Base-by-base conservation (phyloP, 2,888 invertebrate genomes). In the Andrena flavipes region DNA sequence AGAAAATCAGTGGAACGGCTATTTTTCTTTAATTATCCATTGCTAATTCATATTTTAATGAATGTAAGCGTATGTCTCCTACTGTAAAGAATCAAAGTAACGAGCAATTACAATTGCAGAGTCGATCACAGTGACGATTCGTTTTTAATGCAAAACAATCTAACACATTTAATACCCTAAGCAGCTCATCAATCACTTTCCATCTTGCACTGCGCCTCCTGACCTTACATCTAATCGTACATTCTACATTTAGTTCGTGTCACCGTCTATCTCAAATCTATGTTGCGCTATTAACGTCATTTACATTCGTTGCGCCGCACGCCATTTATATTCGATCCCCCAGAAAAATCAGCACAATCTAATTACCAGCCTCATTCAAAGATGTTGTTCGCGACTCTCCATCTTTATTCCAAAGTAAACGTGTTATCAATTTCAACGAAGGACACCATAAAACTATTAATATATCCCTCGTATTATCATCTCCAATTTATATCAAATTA, bases 151-250 rank as follows among this genome's bases (percentile, higher is more conserved):
- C n/a, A 65, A 68, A 79, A 63, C 73, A 35, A 35, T 65, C 56
- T 65, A 75, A 63, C 42, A 51, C 54, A 35, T 26, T 77, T 69
- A 69, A 69, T 49, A 8, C 8, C 23, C 26, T 49, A 62, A 35
- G 30, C 51, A 3, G 42, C 10, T 29, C 69, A 77, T 77, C 69
- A 70, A 76, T 77, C 78, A 70, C 59, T 59, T 69, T 64, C 69
- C 78, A 79, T 69, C 64, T 79, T 56, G 49, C 64, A 35, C 62
- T 69, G 70, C 54, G 54, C 48, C 76, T 62, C 62, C 42, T 42
- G 67, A 76, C 60, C 67, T 68, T 42, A 26, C 33, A 51, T 76
- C 51, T 78, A 78, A 78, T 78, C 77, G 8, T 8, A 23, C 42
- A 33, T 42, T 76, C 67, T 68, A 42, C 54, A 76, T 78, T 76